These are phyloP conservation scores for Sebastes itinus DNA, from an alignment of 2,797 vertebrate genomes.

Conservation along the genomic window DNA sequence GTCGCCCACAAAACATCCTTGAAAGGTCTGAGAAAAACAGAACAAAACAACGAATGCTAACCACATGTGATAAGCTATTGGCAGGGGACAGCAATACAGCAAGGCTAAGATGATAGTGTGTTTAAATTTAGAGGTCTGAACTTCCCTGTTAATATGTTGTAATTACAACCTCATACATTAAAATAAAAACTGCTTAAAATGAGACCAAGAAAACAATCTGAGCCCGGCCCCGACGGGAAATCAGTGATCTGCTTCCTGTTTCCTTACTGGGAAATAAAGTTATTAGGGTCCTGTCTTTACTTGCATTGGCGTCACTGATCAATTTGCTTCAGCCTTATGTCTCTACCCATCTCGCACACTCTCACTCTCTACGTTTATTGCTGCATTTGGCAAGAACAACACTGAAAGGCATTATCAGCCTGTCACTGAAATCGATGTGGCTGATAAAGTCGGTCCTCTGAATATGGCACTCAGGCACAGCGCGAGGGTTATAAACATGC, in stretches of 20 bases:
- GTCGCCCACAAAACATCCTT: background rate
- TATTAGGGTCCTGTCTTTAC: slow-evolving; percentile 22
- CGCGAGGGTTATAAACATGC: slow-evolving; percentile 53
- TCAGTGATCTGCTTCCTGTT: slow-evolving; percentile 18
- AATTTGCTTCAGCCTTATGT: slow-evolving; percentile 20
- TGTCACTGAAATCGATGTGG: slow-evolving; percentile 63
- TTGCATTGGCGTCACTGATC: slow-evolving; percentile 33
- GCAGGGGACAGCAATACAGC: background rate
- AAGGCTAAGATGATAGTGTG: background rate
- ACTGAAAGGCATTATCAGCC: slow-evolving; percentile 66
- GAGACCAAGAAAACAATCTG: background rate
- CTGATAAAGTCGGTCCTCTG: slow-evolving; percentile 54
- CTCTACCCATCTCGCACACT: background rate
- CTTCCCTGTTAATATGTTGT: background rate
- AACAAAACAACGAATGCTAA: background rate
- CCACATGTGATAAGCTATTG: background rate
- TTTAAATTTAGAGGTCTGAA: background rate
- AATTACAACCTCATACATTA: background rate
- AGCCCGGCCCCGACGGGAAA: background rate
- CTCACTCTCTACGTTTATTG: slow-evolving; percentile 52
- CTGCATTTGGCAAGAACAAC: slow-evolving; percentile 67
- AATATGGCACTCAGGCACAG: slow-evolving; percentile 32
- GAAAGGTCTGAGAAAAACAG: background rate
- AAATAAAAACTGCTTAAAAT: background rate
- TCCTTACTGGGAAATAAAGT: slow-evolving; percentile 32